Conservation (phyloP, 2,888 invertebrate genomes). For the Octonoba sinensis region DNA sequence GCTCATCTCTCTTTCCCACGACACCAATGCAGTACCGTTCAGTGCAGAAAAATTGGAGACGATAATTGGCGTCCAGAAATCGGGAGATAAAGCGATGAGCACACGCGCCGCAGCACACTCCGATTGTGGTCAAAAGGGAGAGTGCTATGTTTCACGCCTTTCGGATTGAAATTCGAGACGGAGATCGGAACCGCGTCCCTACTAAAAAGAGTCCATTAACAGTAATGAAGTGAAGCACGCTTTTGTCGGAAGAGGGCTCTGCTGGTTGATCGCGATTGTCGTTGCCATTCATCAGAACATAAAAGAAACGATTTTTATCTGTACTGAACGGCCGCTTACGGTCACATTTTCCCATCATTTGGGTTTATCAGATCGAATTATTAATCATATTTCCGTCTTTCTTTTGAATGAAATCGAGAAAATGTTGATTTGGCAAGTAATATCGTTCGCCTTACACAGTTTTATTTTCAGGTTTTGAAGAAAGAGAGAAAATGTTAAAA, state of each 20-base stretch:
- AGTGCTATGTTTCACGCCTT: slow-evolving; percentile 53
- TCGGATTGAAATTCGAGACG: slow-evolving; percentile 31
- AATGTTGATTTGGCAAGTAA: no score
- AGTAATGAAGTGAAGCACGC: slow-evolving; percentile 50
- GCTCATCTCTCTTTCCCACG: slow-evolving; percentile 37
- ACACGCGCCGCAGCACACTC: slow-evolving; percentile 36
- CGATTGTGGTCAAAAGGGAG: slow-evolving; percentile 13
- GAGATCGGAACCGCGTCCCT: not conserved
- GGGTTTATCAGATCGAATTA: no score
- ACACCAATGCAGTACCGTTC: slow-evolving; percentile 20
- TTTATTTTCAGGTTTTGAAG: no score
- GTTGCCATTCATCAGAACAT: slow-evolving; percentile 8
- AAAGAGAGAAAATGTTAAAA: no score
- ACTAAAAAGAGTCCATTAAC: slow-evolving; percentile 43
- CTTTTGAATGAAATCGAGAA: no score
- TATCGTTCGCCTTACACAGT: no score
- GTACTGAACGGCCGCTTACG: not conserved
- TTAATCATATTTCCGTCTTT: no score
- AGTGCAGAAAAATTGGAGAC: slow-evolving; percentile 18
- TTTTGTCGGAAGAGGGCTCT: slow-evolving; percentile 30
- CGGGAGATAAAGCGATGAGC: slow-evolving; percentile 18
- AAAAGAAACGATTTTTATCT: slow-evolving; percentile 29
- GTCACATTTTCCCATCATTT: no score
- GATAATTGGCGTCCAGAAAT: slow-evolving; percentile 48
- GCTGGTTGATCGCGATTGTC: slow-evolving; percentile 13